A percentile compares a stretch with the other conserved stretches of the same genome.
phyloP scores from a whole-genome alignment of 2,113 vertebrate species.

The Gavia stellata region DNA sequence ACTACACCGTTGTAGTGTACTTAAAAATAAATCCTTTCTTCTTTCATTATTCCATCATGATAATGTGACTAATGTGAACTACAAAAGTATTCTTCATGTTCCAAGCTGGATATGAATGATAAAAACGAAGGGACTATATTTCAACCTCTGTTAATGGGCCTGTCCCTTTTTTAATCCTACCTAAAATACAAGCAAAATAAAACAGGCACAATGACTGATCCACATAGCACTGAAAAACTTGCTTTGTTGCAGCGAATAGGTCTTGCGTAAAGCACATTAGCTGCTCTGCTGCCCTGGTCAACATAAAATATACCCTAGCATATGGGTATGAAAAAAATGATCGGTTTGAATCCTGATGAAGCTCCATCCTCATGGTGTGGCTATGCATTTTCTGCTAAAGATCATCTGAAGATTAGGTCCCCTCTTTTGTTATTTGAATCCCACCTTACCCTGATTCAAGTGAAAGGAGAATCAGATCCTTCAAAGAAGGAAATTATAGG shows the following conservation, averaged over 20 bases:
- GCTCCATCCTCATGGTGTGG: not conserved
- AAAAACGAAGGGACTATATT: conserved; percentile 3
- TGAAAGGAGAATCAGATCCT: not conserved
- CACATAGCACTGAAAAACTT: not conserved
- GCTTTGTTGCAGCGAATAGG: not conserved
- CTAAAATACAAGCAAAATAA: not conserved
- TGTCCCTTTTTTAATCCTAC: not conserved
- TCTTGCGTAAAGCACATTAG: not conserved
- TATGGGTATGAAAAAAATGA: not conserved
- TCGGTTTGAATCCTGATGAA: not conserved
- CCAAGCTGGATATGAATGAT: not conserved
- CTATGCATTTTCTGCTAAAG: not conserved
- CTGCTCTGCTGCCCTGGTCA: not conserved
- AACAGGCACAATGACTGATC: not conserved
- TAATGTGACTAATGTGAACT: conserved; percentile 42
- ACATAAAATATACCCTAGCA: not conserved
- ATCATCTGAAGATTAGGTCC: not conserved
- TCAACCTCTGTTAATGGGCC: not conserved
- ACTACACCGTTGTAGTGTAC: conserved; percentile 60
- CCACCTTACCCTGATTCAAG: not conserved
- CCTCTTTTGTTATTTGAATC: not conserved
- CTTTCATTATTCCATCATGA: conserved; percentile 58
- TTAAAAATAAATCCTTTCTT: conserved; percentile 49
- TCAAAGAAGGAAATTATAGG: not conserved
- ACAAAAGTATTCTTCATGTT: conserved; percentile 32